phyloP scores from a whole-genome alignment of 2,797 vertebrate genomes.

The Gymnocypris eckloni region DNA sequence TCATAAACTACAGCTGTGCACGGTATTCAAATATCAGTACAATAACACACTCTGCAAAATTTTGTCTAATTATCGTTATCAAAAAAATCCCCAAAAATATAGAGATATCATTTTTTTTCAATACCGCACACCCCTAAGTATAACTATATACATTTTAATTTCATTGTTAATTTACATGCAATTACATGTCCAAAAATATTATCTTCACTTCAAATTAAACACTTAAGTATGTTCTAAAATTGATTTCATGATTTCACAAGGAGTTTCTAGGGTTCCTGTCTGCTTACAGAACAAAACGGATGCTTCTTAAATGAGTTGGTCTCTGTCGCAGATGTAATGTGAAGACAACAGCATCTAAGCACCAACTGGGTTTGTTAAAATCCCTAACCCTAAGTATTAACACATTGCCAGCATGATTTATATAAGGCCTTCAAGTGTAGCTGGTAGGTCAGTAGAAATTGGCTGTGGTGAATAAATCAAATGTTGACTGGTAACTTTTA shows the following conservation, averaged over 20 bases:
- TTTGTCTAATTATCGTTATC: no score
- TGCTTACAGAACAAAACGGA: not conserved
- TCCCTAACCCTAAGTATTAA: not conserved
- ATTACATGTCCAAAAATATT: not conserved
- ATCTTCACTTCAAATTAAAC: not conserved
- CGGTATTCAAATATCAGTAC: no score
- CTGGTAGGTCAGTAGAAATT: not conserved
- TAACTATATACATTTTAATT: not conserved
- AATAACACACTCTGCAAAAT: no score
- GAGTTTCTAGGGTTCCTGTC: not conserved
- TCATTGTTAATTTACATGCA: not conserved
- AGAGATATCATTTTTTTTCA: no score
- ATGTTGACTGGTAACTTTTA: conserved; percentile 1
- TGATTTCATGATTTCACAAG: not conserved
- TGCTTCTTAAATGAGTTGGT: not conserved
- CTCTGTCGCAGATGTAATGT: not conserved
- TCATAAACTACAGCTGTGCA: no score
- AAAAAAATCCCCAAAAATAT: no score
- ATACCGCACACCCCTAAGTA: no score
- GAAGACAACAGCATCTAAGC: not conserved
- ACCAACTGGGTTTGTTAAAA: not conserved
- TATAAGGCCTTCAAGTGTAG: not conserved
- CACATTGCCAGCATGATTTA: not conserved
- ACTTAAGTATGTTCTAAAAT: no score
- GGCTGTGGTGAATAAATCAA: conserved; percentile 13